phyloP scores from a whole-genome alignment of 2,797 vertebrate species.

The Rhincodon typus region DNA sequence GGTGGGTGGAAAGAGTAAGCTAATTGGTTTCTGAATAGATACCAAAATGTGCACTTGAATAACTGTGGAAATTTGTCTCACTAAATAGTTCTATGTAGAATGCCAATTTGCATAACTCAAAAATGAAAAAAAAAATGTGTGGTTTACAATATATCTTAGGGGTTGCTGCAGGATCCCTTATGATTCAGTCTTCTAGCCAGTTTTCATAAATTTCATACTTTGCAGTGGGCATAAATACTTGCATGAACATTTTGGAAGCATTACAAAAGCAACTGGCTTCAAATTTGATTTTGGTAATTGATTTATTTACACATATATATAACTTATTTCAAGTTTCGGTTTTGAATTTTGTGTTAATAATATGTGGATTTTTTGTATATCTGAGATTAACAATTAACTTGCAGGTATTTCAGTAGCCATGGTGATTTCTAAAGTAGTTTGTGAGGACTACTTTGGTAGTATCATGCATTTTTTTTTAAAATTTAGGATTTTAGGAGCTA shows the following conservation, averaged over 20 bases:
- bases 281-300: not conserved
- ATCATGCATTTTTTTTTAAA: too few species aligned
- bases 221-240: not conserved
- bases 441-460: too few species aligned
- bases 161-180: not conserved
- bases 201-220: not conserved
- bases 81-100: not conserved
- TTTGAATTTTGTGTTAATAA: too few species aligned
- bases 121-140: not conserved
- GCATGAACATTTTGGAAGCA: not conserved
- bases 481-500: too few species aligned
- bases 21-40: constrained; percentile 12
- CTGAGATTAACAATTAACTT: too few species aligned
- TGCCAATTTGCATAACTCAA: not conserved
- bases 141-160: not conserved
- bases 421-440: too few species aligned
- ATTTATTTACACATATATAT: not conserved
- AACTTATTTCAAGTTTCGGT: too few species aligned
- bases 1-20: not conserved
- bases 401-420: too few species aligned
- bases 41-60: not conserved
- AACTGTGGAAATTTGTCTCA: not conserved
- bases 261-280: not conserved
- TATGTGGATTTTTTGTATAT: too few species aligned
- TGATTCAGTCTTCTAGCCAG: not conserved